Evolutionary conservation across 2,797 vertebrate genomes (phyloP).

Genomic region (Kryptolebias ocellatus): DNA sequence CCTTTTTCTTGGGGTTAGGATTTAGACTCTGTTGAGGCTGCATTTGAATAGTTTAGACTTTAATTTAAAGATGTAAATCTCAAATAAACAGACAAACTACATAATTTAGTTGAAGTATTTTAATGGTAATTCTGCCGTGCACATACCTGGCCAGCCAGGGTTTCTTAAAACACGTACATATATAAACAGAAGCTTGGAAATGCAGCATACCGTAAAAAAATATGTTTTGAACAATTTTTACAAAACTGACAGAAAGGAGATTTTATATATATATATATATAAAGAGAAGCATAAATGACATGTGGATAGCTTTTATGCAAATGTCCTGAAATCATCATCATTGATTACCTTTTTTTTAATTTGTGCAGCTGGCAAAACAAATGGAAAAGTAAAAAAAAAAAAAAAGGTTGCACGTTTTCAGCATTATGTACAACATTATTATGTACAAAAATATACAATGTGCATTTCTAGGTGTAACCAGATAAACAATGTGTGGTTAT

Average conservation of each 20-base stretch:
- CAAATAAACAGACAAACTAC: constrained; percentile 23
- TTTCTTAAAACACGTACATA: constrained; percentile 51
- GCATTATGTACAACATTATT: constrained; percentile 66
- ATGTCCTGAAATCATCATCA: constrained; percentile 25
- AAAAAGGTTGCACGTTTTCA: constrained; percentile 28
- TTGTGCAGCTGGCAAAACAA: constrained; percentile 9
- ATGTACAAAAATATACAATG: constrained; percentile 72
- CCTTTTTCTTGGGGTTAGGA: constrained; percentile 5
- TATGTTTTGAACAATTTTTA: constrained; percentile 67
- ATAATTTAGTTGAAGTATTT: constrained; percentile 40
- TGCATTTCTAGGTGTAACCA: constrained; percentile 11
- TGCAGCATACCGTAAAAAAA: constrained; percentile 32
- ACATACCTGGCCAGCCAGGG: constrained; percentile 93
- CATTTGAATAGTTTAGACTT: constrained; percentile 2
- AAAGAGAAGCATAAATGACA: constrained; percentile 29
- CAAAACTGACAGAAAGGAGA: constrained; percentile 32
- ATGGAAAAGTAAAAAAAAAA: constrained; percentile 41
- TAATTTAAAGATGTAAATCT: not conserved
- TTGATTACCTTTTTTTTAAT: constrained; percentile 10
- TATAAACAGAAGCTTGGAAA: constrained; percentile 55
- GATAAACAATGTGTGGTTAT: not conserved
- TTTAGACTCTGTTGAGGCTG: not conserved
- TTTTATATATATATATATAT: constrained; percentile 4
- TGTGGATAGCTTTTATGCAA: constrained; percentile 44
- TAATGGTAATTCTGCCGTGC: constrained; percentile 58